Evolutionary conservation across 2,888 invertebrate genomes (phyloP).

Genomic region (Scaptomyza polygonia): DNA sequence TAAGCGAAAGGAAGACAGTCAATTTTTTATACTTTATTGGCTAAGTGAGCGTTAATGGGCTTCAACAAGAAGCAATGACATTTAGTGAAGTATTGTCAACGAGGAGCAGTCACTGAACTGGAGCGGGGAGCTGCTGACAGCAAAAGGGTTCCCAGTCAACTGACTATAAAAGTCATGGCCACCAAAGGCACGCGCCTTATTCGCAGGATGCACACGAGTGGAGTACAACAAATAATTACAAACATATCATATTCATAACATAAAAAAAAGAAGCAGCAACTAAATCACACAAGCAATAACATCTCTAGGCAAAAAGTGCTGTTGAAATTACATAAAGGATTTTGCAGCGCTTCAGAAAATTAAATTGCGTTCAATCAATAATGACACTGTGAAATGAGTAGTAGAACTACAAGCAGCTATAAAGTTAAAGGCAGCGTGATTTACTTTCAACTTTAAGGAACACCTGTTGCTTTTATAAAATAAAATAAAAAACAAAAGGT

Average conservation of each 20-base stretch:
- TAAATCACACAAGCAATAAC: constrained; percentile 28
- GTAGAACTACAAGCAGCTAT: not conserved
- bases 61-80: constrained; percentile 69
- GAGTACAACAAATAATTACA: constrained; percentile 14
- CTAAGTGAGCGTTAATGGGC: constrained; percentile 65
- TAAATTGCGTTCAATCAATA: constrained; percentile 44
- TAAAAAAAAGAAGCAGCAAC: constrained; percentile 5
- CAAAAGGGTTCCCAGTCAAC: constrained; percentile 4
- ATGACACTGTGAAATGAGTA: constrained; percentile 13
- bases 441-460: constrained; percentile 17
- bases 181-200: constrained; percentile 61
- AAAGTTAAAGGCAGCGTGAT: constrained; percentile 18
- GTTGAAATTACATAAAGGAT: constrained; percentile 21
- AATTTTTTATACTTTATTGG: constrained; percentile 50
- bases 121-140: constrained; percentile 24
- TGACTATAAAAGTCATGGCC: constrained; percentile 69
- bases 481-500: not conserved
- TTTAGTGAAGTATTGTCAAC: constrained; percentile 58
- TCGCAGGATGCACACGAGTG: constrained; percentile 55
- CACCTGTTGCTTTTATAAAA: constrained; percentile 19
- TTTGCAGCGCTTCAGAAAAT: constrained; percentile 38
- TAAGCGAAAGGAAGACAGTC: constrained; percentile 35
- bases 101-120: constrained; percentile 12
- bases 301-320: constrained; percentile 15
- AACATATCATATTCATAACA: not conserved